Evolutionary conservation across 37 sponge, comb jelly and placozoan species (phyloP).

Genomic region (Beroe ovata): DNA sequence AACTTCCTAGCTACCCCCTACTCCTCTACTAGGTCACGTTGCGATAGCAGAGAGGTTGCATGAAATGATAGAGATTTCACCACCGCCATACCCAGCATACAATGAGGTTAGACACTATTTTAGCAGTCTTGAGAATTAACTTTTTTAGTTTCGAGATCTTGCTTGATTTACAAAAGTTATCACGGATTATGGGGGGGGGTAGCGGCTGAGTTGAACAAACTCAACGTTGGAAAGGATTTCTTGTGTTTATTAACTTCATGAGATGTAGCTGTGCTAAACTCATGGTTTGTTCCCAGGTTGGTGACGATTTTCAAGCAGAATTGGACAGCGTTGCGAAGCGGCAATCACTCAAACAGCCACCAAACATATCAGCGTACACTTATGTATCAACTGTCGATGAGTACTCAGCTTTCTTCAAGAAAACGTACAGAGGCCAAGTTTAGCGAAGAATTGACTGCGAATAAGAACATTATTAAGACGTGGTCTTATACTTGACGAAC

Average conservation of each 20-base stretch:
- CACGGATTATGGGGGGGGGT: too few relatives aligned
- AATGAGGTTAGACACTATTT: slow-evolving; percentile 27
- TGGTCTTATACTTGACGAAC: too few relatives aligned
- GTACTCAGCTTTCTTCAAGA: slow-evolving; percentile 36
- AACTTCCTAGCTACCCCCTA: too few relatives aligned
- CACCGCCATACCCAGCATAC: slow-evolving; percentile 14
- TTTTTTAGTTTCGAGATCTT: too few relatives aligned
- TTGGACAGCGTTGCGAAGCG: background rate
- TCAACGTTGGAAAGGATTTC: too few relatives aligned
- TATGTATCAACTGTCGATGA: slow-evolving; percentile 39
- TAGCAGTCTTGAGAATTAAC: too few relatives aligned
- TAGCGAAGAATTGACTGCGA: too few relatives aligned
- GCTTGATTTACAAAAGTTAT: too few relatives aligned
- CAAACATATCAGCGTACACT: slow-evolving; percentile 47
- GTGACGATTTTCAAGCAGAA: background rate
- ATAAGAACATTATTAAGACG: too few relatives aligned
- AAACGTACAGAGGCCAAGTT: slow-evolving; percentile 16
- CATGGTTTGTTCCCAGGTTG: slow-evolving; percentile 41
- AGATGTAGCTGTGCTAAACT: too few relatives aligned
- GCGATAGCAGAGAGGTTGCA: slow-evolving; percentile 28
- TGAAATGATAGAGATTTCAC: slow-evolving; percentile 15
- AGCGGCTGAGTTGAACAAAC: too few relatives aligned
- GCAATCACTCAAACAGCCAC: background rate
- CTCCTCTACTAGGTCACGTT: slow-evolving; percentile 43
- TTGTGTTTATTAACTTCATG: too few relatives aligned